Conservation (phyloP, 1,140 invertebrate genomes). For the Papilio glaucus region DNA sequence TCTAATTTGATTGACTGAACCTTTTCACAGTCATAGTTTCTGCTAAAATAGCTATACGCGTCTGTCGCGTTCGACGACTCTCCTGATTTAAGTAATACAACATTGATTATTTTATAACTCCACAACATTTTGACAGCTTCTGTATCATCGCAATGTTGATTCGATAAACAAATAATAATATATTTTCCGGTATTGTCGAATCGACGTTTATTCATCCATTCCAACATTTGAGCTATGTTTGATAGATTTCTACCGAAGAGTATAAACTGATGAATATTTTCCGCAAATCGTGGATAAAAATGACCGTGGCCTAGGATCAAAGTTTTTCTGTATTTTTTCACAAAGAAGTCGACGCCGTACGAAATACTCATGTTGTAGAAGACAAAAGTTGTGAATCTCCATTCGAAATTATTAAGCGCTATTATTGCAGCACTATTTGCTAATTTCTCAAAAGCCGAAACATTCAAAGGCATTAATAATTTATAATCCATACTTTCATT, state of each 20-base stretch:
- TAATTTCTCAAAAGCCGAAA: conserved; percentile 46
- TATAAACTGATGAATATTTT: conserved; percentile 55
- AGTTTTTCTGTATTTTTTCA: conserved; percentile 54
- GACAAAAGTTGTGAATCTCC: conserved; percentile 62
- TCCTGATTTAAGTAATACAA: conserved; percentile 55
- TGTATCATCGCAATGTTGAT: conserved; percentile 53
- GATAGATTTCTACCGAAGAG: conserved; percentile 54
- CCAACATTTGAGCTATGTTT: conserved; percentile 49
- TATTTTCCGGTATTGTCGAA: conserved; percentile 63
- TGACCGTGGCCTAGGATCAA: conserved; percentile 48
- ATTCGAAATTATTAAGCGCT: conserved; percentile 63
- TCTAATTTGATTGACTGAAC: conserved; percentile 44
- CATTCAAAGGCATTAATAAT: conserved; percentile 39
- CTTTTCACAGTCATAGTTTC: conserved; percentile 47
- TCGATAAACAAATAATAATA: conserved; percentile 62
- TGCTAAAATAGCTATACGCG: conserved; percentile 56
- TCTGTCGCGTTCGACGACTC: conserved; percentile 11
- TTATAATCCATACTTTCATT: conserved; percentile 29
- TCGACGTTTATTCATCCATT: conserved; percentile 48
- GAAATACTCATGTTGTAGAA: conserved; percentile 56
- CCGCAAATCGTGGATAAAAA: conserved; percentile 44
- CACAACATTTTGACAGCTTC: conserved; percentile 55
- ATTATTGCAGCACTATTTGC: conserved; percentile 61
- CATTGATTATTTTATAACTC: conserved; percentile 61
- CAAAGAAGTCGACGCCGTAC: conserved; percentile 53